These are phyloP conservation scores for Brachyhypopomus occidentalis DNA, from an alignment of 2,113 vertebrate genomes.

Conservation along the genomic window DNA sequence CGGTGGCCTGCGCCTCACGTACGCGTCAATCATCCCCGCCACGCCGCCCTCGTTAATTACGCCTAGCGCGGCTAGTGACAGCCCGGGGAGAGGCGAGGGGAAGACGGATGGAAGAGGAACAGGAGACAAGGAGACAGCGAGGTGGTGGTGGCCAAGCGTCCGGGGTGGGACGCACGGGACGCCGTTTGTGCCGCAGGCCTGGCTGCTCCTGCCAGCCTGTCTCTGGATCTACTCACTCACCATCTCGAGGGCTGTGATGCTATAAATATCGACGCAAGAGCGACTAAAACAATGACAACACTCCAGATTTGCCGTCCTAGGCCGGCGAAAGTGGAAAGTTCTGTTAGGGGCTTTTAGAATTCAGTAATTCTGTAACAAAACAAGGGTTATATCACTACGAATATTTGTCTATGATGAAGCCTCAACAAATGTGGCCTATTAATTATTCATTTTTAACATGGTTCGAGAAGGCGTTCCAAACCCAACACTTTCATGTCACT, in stretches of 20 bases:
- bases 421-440: too few relatives aligned
- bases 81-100: slow-evolving; percentile 20
- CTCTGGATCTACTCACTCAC: neutral
- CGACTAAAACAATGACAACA: too few relatives aligned
- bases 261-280: too few relatives aligned
- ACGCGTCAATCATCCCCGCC: slow-evolving; percentile 38
- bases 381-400: too few relatives aligned
- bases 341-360: too few relatives aligned
- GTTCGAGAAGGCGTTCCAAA: neutral
- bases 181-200: neutral
- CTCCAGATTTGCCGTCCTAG: too few relatives aligned
- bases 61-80: slow-evolving; percentile 51
- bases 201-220: neutral
- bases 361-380: too few relatives aligned
- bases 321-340: too few relatives aligned
- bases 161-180: neutral
- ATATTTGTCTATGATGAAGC: too few relatives aligned
- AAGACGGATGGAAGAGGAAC: slow-evolving; percentile 11
- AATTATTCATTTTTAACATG: too few relatives aligned
- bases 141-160: neutral
- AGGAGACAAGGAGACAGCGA: neutral
- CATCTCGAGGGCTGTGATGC: neutral
- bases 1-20: slow-evolving; percentile 34
- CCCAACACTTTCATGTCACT: neutral
- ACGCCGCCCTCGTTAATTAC: slow-evolving; percentile 63